Evolutionary conservation across 2,113 vertebrate species (phyloP).

Genomic region (Mustela lutreola): DNA sequence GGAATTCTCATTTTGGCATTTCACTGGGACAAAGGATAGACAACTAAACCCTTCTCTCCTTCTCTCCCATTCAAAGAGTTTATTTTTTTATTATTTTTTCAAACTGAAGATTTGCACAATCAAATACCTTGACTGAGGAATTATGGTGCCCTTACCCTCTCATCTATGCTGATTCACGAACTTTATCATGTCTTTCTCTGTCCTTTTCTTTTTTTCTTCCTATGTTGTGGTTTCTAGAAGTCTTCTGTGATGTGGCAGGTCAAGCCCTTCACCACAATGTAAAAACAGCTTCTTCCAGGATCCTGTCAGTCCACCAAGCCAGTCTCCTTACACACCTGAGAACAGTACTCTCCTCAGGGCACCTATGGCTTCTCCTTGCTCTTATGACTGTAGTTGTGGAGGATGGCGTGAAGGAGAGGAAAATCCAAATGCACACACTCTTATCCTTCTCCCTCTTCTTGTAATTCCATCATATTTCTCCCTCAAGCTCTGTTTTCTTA

Average conservation of each 20-base stretch:
- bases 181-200: neutral
- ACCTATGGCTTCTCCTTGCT: neutral
- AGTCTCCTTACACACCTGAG: neutral
- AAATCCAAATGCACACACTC: neutral
- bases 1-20: constrained; percentile 67
- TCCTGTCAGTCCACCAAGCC: too few species aligned
- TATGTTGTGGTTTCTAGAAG: neutral
- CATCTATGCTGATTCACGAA: neutral
- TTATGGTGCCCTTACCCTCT: constrained; percentile 25
- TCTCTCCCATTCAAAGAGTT: constrained; percentile 20
- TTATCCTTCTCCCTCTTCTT: neutral
- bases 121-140: constrained; percentile 64
- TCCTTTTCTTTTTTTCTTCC: neutral
- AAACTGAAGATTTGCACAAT: constrained; percentile 55
- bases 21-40: neutral
- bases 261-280: neutral
- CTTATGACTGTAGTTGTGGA: neutral
- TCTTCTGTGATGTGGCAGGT: neutral
- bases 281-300: neutral
- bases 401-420: neutral
- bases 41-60: neutral
- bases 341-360: neutral
- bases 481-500: neutral
- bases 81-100: constrained; percentile 13
- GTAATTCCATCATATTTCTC: neutral